Base-by-base conservation (phyloP, 2,113 vertebrate genomes). In the Fregata magnificens region DNA sequence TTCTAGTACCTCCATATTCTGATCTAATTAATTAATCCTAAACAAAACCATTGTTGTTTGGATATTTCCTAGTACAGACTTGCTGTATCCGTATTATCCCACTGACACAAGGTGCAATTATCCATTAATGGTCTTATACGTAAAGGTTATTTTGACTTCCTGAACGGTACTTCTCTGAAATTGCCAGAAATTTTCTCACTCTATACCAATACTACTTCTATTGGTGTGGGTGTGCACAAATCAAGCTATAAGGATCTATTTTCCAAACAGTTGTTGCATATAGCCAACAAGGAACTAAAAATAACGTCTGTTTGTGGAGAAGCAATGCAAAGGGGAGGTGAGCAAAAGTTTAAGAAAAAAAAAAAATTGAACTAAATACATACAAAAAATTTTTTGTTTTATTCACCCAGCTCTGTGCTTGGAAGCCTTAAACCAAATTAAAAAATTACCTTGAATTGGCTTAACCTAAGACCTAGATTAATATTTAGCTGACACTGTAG, bases 351-450 rank as follows among this genome's bases (percentile, higher is more conserved):
- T n/a, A n/a, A n/a, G 3, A n/a, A 42, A 22, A 47, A 49, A n/a
- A 24, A 32, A 40, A 16, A 44, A 14, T 13, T 49, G 8, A 63
- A 69, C 8, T 70, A 66, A 66, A 81, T 40, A 19, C 12, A 11
- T n/a, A 13, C 4, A 5, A 11, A 22, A 47, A 7, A 1, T 0
- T 49, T 61, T 36, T 63, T 70, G 16, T 59, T 53, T 2, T 59
- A 25, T 72, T 89, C 44, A 36, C 12, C 6, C 34, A 71, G 12
- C 0, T 4, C 55, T 84, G 36, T 76, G 17, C 44, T 86, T 3
- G 5, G 67, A 83, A 83, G 19, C 8, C 29, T 73, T 77, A 36
- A 42, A 38, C 12, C 31, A 74, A 88, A 82, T 55, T 42, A 42
- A 79, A 86, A 21, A 66, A n/a, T 56, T 66, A 38, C 10, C 14